Percentiles rank a stretch among this genome's conserved stretches.
Conservation (phyloP, 2,797 vertebrate species). For the Limnodromus scolopaceus region DNA sequence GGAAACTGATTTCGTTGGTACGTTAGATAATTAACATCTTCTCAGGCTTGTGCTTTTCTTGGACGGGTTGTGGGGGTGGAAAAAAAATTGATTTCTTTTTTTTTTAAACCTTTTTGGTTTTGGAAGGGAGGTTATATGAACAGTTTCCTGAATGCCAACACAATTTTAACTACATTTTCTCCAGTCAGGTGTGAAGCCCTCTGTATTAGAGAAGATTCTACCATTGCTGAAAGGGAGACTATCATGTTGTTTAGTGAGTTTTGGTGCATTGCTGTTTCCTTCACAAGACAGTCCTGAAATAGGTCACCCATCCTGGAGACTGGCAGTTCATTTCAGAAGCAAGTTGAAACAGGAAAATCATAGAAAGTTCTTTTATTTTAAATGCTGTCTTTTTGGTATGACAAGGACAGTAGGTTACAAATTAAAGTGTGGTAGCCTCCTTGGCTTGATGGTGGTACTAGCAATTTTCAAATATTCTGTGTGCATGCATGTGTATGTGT, state of each 20-base stretch:
- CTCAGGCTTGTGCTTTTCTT: background rate
- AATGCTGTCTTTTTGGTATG: background rate
- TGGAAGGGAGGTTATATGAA: background rate
- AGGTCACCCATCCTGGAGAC: background rate
- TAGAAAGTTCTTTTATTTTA: background rate
- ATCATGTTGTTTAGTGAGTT: background rate
- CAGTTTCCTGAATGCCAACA: background rate
- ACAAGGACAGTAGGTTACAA: background rate
- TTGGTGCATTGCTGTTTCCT: background rate
- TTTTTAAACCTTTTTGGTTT: background rate
- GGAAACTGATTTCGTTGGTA: background rate
- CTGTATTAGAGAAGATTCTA: background rate
- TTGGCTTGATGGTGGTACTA: background rate
- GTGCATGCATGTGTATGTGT: rapidly evolving
- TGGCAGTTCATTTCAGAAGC: background rate
- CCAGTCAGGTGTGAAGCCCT: background rate
- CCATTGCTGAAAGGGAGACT: background rate
- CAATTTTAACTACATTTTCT: background rate
- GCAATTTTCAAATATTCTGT: background rate
- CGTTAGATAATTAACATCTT: background rate
- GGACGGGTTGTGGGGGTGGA: background rate
- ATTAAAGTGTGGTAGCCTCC: background rate
- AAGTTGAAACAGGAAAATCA: background rate
- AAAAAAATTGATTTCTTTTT: background rate
- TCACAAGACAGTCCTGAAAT: background rate